Evolutionary conservation across 1,140 invertebrate genomes (phyloP).

Genomic region (Zaprionus gabonicus): DNA sequence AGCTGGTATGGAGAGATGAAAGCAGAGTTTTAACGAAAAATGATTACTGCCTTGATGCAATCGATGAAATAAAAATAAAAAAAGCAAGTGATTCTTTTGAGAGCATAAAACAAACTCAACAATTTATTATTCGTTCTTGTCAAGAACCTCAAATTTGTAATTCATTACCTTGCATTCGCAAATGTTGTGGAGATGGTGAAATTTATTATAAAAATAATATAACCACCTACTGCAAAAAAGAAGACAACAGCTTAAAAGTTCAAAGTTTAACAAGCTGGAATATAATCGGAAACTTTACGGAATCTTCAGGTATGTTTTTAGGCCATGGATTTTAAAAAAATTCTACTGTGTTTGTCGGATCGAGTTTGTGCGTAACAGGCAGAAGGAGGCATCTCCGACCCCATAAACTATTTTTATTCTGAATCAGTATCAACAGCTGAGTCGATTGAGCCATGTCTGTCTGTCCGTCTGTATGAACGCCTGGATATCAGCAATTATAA

Average conservation of each 20-base stretch:
- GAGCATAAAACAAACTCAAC: conserved; percentile 17
- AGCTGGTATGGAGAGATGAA: conserved; percentile 29
- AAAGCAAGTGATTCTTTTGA: background rate
- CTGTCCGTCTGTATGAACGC: too few relatives aligned
- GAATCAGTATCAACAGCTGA: too few relatives aligned
- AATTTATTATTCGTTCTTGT: conserved; percentile 82
- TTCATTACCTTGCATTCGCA: conserved; percentile 77
- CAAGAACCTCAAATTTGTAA: conserved; percentile 48
- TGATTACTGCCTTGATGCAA: conserved; percentile 62
- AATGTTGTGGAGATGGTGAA: conserved; percentile 84
- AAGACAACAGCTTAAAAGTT: conserved; percentile 40
- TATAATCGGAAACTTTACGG: conserved; percentile 56
- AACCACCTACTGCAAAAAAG: conserved; percentile 53
- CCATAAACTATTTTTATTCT: too few relatives aligned
- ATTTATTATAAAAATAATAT: conserved; percentile 62
- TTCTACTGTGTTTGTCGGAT: too few relatives aligned
- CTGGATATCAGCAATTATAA: too few relatives aligned
- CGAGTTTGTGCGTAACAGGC: too few relatives aligned
- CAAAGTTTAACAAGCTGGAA: conserved; percentile 54
- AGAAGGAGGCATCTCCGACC: too few relatives aligned
- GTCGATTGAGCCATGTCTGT: too few relatives aligned
- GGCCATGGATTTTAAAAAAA: too few relatives aligned
- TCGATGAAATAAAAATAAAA: conserved; percentile 17
- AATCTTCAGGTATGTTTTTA: conserved; percentile 50
- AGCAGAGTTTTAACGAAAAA: conserved; percentile 19